A percentile compares a stretch with the other conserved stretches of the same genome.
phyloP scores from a whole-genome alignment of 2,888 invertebrate species.

The Malthinus seriepunctatus region DNA sequence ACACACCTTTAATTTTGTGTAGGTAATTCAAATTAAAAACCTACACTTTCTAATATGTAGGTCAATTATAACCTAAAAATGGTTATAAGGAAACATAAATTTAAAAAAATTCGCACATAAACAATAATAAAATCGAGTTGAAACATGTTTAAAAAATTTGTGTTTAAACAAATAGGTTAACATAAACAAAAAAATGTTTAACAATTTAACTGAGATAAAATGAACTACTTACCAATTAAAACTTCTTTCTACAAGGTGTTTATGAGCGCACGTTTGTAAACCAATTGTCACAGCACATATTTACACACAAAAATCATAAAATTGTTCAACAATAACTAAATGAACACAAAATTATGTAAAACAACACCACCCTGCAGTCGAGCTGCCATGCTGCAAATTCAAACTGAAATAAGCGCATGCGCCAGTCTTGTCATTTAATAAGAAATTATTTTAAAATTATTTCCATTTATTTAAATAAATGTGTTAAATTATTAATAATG shows the following conservation, averaged over 20 bases:
- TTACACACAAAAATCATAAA: slow-evolving; percentile 16
- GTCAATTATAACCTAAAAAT: slow-evolving; percentile 43
- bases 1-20: slow-evolving; percentile 10
- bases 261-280: slow-evolving; percentile 10
- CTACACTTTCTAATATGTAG: slow-evolving; percentile 36
- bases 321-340: slow-evolving; percentile 25
- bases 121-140: background rate
- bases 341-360: slow-evolving; percentile 30
- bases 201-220: background rate
- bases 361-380: slow-evolving; percentile 48
- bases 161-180: background rate
- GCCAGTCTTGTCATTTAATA: slow-evolving; percentile 27
- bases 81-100: background rate
- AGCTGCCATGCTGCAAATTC: slow-evolving; percentile 50
- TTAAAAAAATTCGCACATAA: background rate
- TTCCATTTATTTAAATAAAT: no score
- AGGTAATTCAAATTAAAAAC: slow-evolving; percentile 27
- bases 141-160: background rate
- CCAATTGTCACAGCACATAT: slow-evolving; percentile 10
- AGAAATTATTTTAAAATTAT: no score
- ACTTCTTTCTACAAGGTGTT: background rate
- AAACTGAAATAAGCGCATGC: slow-evolving; percentile 49
- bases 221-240: slow-evolving; percentile 12
- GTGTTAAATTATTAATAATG: no score
- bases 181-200: background rate